These are phyloP conservation scores for Embiotoca jacksoni DNA, from an alignment of 2,113 vertebrate genomes.

Conservation along the genomic window DNA sequence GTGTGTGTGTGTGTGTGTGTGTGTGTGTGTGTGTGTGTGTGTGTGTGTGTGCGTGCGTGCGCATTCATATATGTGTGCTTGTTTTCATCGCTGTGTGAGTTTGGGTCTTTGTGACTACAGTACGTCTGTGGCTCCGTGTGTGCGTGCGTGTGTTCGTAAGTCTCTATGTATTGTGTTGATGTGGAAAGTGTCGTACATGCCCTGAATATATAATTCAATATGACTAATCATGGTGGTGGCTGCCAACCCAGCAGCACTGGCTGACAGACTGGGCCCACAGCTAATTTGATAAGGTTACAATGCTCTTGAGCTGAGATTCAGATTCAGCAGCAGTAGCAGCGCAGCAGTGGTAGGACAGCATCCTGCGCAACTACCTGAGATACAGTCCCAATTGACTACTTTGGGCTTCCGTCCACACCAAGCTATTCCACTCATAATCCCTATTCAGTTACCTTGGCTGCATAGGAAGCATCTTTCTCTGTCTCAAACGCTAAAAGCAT, in stretches of 20 bases:
- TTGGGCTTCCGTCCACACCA: slow-evolving; percentile 63
- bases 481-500: slow-evolving; percentile 21
- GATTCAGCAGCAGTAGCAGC: slow-evolving; percentile 63
- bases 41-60: slow-evolving; percentile 24
- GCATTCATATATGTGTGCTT: slow-evolving; percentile 37
- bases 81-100: slow-evolving; percentile 62
- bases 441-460: slow-evolving; percentile 54
- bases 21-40: slow-evolving; percentile 47
- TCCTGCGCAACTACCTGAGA: slow-evolving; percentile 61
- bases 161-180: slow-evolving; percentile 70
- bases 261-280: slow-evolving; percentile 83
- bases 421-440: slow-evolving; percentile 51
- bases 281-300: slow-evolving; percentile 86
- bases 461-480: slow-evolving; percentile 27
- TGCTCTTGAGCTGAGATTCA: slow-evolving; percentile 74
- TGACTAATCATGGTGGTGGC: slow-evolving; percentile 85
- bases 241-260: slow-evolving; percentile 81
- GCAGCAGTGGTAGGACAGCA: slow-evolving; percentile 37
- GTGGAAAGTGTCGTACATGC: slow-evolving; percentile 78
- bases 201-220: slow-evolving; percentile 87
- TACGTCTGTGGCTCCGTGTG: slow-evolving; percentile 31
- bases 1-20: slow-evolving; percentile 51
- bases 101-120: slow-evolving; percentile 59
- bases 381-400: slow-evolving; percentile 50
- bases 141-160: slow-evolving; percentile 8